Conservation (phyloP, 2,888 invertebrate genomes). For the Heteromyza rotundicornis region DNA sequence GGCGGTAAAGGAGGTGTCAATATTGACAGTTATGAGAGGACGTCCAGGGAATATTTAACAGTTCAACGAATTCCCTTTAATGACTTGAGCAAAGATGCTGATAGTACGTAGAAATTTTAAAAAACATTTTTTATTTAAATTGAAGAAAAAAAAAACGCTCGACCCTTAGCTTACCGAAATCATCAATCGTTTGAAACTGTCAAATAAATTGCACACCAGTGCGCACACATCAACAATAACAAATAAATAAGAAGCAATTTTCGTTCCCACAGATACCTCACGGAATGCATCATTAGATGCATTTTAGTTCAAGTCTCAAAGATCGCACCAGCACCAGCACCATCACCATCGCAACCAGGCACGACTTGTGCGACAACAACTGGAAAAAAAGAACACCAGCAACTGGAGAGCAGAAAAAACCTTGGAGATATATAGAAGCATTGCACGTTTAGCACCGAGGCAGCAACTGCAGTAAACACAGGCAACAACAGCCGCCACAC, state of each 20-base stretch:
- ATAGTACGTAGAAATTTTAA: too few species aligned
- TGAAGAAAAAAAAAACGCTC: neutral
- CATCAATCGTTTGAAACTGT: neutral
- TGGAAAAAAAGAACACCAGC: too few species aligned
- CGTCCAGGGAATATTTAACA: too few species aligned
- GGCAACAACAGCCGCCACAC: too few species aligned
- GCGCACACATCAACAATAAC: neutral
- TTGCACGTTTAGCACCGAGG: neutral
- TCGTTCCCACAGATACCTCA: neutral
- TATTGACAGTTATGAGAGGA: neutral
- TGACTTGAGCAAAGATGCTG: too few species aligned
- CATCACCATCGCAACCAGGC: neutral
- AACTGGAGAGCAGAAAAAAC: neutral
- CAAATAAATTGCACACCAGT: constrained; percentile 1
- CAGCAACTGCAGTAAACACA: neutral
- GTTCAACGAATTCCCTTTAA: too few species aligned
- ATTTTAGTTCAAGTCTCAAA: neutral
- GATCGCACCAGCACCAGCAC: neutral
- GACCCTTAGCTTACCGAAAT: neutral
- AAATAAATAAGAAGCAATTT: neutral
- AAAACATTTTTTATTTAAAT: too few species aligned
- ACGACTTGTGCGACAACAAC: constrained; percentile 1
- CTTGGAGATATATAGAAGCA: neutral
- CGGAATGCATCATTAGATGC: neutral
- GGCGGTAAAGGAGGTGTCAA: neutral